These are phyloP conservation scores for Sphaeramia orbicularis DNA, from an alignment of 2,797 vertebrate genomes.

Conservation along the genomic window DNA sequence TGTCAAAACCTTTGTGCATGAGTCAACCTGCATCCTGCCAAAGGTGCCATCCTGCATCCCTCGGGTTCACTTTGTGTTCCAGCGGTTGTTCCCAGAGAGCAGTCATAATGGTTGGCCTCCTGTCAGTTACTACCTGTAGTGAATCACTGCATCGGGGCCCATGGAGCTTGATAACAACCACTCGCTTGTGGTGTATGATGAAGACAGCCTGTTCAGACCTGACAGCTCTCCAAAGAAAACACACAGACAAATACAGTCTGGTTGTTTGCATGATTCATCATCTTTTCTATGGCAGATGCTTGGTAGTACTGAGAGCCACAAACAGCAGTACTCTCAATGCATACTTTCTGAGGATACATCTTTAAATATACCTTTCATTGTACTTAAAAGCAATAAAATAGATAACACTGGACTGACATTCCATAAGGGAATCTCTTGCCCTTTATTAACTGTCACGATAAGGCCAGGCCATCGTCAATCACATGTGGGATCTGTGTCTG, in stretches of 20 bases:
- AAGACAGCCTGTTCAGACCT: slow-evolving; percentile 36
- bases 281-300: slow-evolving; percentile 34
- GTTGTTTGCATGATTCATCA: slow-evolving; percentile 37
- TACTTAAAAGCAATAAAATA: background rate
- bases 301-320: slow-evolving; percentile 1
- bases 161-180: slow-evolving; percentile 12
- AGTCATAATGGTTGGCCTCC: slow-evolving; percentile 24
- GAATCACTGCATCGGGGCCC: slow-evolving; percentile 42
- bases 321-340: slow-evolving; percentile 9
- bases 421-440: background rate
- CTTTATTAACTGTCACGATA: background rate
- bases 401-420: background rate
- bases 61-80: background rate
- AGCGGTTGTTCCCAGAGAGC: slow-evolving; percentile 29
- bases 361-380: background rate
- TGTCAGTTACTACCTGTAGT: slow-evolving; percentile 49
- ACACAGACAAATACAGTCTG: slow-evolving; percentile 41
- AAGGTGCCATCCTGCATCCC: background rate
- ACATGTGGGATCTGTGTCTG: slow-evolving; percentile 18
- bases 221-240: slow-evolving; percentile 44
- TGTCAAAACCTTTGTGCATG: background rate
- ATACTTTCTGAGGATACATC: slow-evolving; percentile 1
- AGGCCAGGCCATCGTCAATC: background rate
- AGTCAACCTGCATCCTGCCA: background rate
- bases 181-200: slow-evolving; percentile 49